Conservation (phyloP, 2,113 vertebrate genomes). For the Eublepharis macularius region DNA sequence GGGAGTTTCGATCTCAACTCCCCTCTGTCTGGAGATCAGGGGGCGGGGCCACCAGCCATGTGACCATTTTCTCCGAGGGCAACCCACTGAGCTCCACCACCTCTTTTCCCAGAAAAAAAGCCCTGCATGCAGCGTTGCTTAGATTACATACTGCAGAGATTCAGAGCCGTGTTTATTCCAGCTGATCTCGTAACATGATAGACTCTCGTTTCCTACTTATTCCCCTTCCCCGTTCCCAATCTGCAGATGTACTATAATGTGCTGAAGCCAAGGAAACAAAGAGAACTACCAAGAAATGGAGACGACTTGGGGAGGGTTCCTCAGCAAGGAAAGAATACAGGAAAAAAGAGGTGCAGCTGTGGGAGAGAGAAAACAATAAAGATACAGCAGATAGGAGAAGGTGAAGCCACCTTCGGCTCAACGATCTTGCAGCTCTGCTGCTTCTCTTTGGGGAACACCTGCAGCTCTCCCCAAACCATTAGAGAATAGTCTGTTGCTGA, state of each 20-base stretch:
- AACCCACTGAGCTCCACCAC: too few species aligned
- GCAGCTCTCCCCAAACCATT: not conserved
- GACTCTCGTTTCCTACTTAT: not conserved
- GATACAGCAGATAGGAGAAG: conserved; percentile 19
- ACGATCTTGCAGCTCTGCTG: not conserved
- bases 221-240: not conserved
- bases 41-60: too few species aligned
- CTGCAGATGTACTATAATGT: not conserved
- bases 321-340: not conserved
- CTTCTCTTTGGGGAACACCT: not conserved
- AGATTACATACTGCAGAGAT: not conserved
- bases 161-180: not conserved
- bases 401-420: not conserved
- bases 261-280: conserved; percentile 9
- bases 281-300: not conserved
- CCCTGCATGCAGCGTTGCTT: not conserved
- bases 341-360: not conserved
- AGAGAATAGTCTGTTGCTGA: not conserved
- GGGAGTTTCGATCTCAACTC: too few species aligned
- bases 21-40: too few species aligned
- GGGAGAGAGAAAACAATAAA: not conserved
- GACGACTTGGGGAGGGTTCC: not conserved
- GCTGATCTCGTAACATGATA: not conserved
- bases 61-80: too few species aligned
- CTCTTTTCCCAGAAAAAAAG: too few species aligned